phyloP scores from a whole-genome alignment of 2,888 invertebrate species.

The Chrysodeixis includens region DNA sequence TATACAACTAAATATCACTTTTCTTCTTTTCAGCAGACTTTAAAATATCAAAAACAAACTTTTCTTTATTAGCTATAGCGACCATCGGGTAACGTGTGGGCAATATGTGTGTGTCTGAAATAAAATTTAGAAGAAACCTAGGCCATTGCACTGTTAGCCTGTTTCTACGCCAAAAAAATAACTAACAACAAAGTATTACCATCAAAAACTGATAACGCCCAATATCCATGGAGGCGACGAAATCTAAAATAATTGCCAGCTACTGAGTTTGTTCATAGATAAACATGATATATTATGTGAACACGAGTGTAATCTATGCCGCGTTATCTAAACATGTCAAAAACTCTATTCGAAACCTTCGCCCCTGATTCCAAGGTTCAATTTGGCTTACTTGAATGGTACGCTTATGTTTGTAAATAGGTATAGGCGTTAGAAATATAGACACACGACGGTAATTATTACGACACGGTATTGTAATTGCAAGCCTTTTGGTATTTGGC shows the following conservation, averaged over 20 bases:
- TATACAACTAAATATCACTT: no score
- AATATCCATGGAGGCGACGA: conserved; percentile 65
- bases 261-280: conserved; percentile 71
- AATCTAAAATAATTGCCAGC: conserved; percentile 75
- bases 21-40: no score
- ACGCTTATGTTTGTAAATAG: conserved; percentile 23
- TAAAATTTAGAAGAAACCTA: no score
- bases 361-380: conserved; percentile 7
- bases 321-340: conserved; percentile 31
- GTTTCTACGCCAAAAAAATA: neutral
- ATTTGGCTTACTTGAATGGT: conserved; percentile 10
- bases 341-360: conserved; percentile 20
- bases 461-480: conserved; percentile 68
- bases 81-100: no score
- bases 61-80: no score
- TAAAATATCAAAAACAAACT: no score
- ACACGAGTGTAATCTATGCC: conserved; percentile 55
- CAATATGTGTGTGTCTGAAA: no score
- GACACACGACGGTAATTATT: conserved; percentile 67
- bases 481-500: conserved; percentile 56
- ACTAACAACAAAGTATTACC: conserved; percentile 20
- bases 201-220: conserved; percentile 44
- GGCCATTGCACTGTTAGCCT: no score
- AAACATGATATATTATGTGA: conserved; percentile 74
- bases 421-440: conserved; percentile 63